Conservation (phyloP, 1,140 invertebrate species). For the Achatina immaculata region DNA sequence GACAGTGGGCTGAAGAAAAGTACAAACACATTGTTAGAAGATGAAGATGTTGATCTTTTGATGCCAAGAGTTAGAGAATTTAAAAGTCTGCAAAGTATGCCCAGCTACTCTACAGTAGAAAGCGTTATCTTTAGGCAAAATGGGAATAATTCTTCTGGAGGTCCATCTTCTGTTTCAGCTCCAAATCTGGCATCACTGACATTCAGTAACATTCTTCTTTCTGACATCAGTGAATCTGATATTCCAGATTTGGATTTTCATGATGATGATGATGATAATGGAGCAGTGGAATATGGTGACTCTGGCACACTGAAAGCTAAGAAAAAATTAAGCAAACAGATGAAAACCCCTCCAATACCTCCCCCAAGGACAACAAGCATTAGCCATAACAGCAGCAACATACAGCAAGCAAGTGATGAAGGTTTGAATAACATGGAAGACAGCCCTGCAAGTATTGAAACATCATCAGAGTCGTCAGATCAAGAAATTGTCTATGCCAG, state of each 20-base stretch:
- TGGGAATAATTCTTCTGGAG: slow-evolving; percentile 32
- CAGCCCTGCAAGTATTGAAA: not conserved
- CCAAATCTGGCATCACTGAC: not conserved
- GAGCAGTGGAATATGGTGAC: not conserved
- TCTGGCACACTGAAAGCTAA: not conserved
- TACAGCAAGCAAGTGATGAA: not conserved
- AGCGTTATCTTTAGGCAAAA: slow-evolving; percentile 56
- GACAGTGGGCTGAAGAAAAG: slow-evolving; percentile 83
- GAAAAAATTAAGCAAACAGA: slow-evolving; percentile 27
- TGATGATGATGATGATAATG: slow-evolving; percentile 2
- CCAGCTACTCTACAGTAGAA: slow-evolving; percentile 53
- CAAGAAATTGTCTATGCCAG: slow-evolving; percentile 58
- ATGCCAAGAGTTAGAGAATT: slow-evolving; percentile 48
- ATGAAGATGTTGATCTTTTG: slow-evolving; percentile 49
- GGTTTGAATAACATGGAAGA: not conserved
- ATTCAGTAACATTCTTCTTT: not conserved
- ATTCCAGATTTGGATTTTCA: not conserved
- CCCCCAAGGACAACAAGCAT: slow-evolving; percentile 53
- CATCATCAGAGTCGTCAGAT: slow-evolving; percentile 57
- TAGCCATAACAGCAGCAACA: not conserved
- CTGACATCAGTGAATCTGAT: not conserved
- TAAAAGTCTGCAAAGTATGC: slow-evolving; percentile 51
- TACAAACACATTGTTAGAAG: slow-evolving; percentile 50
- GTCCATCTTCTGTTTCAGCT: slow-evolving; percentile 14
- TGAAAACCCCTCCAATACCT: slow-evolving; percentile 41